Conservation (phyloP, 2,113 vertebrate genomes). For the Syngnathus typhle region DNA sequence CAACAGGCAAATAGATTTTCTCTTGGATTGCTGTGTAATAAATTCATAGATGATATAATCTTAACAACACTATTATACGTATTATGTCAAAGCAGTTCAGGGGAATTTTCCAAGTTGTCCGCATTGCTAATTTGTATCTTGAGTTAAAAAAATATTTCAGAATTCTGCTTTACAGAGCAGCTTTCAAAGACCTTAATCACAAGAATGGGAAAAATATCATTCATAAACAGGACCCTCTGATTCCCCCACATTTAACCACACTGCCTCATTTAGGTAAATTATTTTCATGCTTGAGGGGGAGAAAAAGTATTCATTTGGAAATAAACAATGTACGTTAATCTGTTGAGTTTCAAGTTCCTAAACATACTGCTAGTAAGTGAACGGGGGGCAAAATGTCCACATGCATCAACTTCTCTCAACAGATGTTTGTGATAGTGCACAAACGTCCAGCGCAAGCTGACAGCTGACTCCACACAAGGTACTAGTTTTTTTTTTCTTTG, state of each 20-base stretch:
- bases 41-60: not conserved
- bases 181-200: too few species aligned
- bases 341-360: conserved; percentile 15
- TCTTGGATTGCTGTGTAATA: too few species aligned
- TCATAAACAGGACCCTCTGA: not conserved
- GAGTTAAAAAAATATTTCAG: too few species aligned
- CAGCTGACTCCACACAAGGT: conserved; percentile 10
- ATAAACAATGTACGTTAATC: conserved; percentile 13
- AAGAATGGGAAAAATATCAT: too few species aligned
- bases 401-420: conserved; percentile 17
- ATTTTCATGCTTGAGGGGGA: not conserved
- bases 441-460: conserved; percentile 5
- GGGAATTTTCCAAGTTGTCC: not conserved
- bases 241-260: not conserved
- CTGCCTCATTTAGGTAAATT: not conserved
- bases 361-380: conserved; percentile 12
- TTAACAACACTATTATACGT: not conserved
- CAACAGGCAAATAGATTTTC: too few species aligned
- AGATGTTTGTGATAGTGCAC: conserved; percentile 8
- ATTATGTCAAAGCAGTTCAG: not conserved
- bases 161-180: not conserved
- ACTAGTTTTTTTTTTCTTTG: conserved; percentile 2
- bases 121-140: too few species aligned
- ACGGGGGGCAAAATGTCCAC: conserved; percentile 32
- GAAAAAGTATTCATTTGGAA: conserved; percentile 7